phyloP scores from a whole-genome alignment of 2,113 vertebrate genomes.

The Pseudopodoces humilis region DNA sequence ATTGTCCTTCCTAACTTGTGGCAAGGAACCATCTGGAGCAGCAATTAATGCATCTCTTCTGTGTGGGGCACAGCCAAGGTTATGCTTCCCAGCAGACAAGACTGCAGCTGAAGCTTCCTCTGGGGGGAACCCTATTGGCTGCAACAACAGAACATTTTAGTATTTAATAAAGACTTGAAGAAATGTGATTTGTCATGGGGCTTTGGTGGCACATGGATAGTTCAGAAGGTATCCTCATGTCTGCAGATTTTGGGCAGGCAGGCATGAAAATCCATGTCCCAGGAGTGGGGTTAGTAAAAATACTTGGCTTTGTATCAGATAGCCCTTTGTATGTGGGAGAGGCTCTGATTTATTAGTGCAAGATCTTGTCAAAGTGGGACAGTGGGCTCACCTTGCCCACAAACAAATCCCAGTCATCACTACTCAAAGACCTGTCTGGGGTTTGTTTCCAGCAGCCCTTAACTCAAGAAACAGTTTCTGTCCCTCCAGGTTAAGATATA shows the following conservation, averaged over 20 bases:
- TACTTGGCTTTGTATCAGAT: background rate
- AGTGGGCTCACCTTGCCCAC: background rate
- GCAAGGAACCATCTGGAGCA: accelerated
- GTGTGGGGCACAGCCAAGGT: background rate
- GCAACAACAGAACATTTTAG: background rate
- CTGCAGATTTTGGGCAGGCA: background rate
- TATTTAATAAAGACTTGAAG: background rate
- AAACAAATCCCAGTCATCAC: background rate
- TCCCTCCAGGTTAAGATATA: background rate
- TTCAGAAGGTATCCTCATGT: background rate
- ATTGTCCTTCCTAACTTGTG: accelerated
- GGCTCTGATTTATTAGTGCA: background rate
- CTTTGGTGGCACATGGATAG: background rate
- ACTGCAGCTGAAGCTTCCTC: background rate
- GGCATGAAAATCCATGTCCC: background rate
- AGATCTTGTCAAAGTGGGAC: background rate
- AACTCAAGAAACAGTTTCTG: conserved; percentile 17
- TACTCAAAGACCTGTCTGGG: background rate
- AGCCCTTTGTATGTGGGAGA: background rate
- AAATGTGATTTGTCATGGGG: background rate
- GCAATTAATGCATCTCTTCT: background rate
- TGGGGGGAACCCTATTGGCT: background rate
- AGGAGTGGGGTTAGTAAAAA: background rate
- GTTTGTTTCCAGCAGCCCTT: conserved; percentile 20
- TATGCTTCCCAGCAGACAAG: background rate